These are phyloP conservation scores for Dorcus hopei DNA, from an alignment of 2,888 invertebrate genomes.

Conservation along the genomic window DNA sequence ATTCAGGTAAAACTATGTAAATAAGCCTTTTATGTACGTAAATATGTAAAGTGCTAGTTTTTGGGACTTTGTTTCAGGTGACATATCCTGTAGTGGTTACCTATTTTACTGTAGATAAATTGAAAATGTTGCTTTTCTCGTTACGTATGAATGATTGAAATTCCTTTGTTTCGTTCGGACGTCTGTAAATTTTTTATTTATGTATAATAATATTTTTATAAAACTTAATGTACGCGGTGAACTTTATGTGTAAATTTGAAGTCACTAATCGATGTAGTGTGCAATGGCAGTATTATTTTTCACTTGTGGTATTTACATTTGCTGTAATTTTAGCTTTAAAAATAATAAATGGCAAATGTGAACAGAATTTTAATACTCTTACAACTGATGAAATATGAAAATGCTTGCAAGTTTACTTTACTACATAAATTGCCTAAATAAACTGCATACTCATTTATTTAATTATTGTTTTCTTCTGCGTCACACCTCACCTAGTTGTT, in stretches of 20 bases:
- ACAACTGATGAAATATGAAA: constrained; percentile 21
- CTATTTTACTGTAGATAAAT: constrained; percentile 18
- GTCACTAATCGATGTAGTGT: constrained; percentile 28
- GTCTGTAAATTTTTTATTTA: constrained; percentile 21
- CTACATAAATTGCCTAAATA: constrained; percentile 36
- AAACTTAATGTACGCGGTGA: constrained; percentile 30
- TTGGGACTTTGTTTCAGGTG: constrained; percentile 11
- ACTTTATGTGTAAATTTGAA: constrained; percentile 26
- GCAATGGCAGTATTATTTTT: constrained; percentile 24
- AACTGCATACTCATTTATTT: constrained; percentile 38
- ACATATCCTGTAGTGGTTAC: constrained; percentile 19
- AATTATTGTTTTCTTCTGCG: constrained; percentile 13
- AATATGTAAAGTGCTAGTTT: constrained; percentile 31
- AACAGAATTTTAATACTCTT: constrained; percentile 27
- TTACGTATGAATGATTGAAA: constrained; percentile 9
- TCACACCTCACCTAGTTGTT: background rate
- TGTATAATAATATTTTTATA: constrained; percentile 33
- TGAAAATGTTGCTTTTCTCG: constrained; percentile 1
- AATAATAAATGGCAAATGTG: constrained; percentile 21
- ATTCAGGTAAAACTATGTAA: constrained; percentile 26
- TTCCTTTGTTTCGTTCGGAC: constrained; percentile 8
- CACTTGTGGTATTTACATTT: constrained; percentile 15
- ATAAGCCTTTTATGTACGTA: constrained; percentile 37
- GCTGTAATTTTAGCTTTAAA: constrained; percentile 22
- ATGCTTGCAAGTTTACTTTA: constrained; percentile 30